These are phyloP conservation scores for Lerista edwardsae DNA, from an alignment of 2,797 vertebrate genomes.

Conservation along the genomic window DNA sequence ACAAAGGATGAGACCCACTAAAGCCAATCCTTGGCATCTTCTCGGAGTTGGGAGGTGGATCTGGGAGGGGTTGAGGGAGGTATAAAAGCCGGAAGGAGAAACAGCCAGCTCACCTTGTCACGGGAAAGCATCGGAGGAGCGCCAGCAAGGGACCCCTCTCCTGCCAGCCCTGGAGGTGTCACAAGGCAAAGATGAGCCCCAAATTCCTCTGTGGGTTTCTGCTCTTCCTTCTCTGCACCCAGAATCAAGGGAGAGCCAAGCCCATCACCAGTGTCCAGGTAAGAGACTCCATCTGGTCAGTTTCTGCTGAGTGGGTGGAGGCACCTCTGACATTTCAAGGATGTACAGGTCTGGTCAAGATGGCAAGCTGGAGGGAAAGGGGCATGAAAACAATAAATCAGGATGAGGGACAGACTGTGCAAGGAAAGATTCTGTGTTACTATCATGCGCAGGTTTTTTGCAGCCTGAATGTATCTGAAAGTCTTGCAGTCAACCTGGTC, in stretches of 20 bases:
- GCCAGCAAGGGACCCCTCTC: not conserved
- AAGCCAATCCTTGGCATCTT: slow-evolving; percentile 67
- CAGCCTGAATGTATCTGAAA: no score
- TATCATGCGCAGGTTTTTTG: no score
- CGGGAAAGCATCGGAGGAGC: slow-evolving; percentile 10
- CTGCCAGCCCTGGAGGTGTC: not conserved
- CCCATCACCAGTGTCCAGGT: slow-evolving; percentile 68
- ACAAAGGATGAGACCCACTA: slow-evolving; percentile 46
- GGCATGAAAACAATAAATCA: not conserved
- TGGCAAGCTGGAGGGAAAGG: not conserved
- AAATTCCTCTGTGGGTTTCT: slow-evolving; percentile 60
- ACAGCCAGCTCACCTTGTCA: slow-evolving; percentile 43
- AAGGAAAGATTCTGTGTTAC: not conserved
- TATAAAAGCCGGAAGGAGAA: slow-evolving; percentile 64
- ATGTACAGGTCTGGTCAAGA: not conserved
- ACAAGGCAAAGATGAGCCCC: slow-evolving; percentile 47
- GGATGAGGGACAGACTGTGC: not conserved
- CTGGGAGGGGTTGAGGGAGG: slow-evolving; percentile 65
- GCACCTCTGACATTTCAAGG: slow-evolving; percentile 1
- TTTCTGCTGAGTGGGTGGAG: not conserved
- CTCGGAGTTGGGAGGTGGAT: slow-evolving; percentile 60
- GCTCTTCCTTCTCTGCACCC: slow-evolving; percentile 60
- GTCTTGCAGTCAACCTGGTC: not conserved
- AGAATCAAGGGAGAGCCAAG: slow-evolving; percentile 58
- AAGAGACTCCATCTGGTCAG: slow-evolving; percentile 43